Conservation (phyloP, 2,888 invertebrate species). For the Epinotia bilunana region DNA sequence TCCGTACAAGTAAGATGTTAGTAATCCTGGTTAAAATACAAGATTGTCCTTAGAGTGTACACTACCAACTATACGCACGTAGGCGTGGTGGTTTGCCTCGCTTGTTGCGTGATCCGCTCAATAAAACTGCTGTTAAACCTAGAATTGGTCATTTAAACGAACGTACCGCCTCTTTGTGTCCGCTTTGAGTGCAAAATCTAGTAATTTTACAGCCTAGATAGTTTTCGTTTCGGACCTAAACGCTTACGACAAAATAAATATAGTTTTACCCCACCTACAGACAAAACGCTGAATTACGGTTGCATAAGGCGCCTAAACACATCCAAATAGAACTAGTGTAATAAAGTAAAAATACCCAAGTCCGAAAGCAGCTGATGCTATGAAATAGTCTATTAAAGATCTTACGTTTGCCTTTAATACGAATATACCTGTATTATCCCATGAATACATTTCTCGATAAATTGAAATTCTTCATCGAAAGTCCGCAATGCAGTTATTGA, state of each 20-base stretch:
- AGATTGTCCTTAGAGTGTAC: slow-evolving; percentile 41
- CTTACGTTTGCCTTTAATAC: too few relatives aligned
- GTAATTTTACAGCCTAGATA: slow-evolving; percentile 33
- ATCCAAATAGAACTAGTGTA: not conserved
- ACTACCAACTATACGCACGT: slow-evolving; percentile 57
- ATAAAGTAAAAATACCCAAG: too few relatives aligned
- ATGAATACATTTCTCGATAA: slow-evolving; percentile 12
- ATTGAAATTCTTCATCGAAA: not conserved
- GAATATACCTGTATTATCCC: too few relatives aligned
- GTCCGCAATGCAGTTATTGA: slow-evolving; percentile 13
- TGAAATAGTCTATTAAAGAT: too few relatives aligned
- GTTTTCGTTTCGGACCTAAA: slow-evolving; percentile 8
- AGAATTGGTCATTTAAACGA: slow-evolving; percentile 68
- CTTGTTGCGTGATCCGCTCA: slow-evolving; percentile 77
- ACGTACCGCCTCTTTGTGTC: slow-evolving; percentile 57
- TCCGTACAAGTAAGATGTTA: slow-evolving; percentile 33
- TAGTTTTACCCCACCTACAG: not conserved
- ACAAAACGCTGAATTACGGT: not conserved
- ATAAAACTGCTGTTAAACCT: slow-evolving; percentile 74
- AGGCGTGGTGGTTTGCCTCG: slow-evolving; percentile 81
- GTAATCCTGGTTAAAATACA: slow-evolving; percentile 44
- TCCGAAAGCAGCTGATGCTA: too few relatives aligned
- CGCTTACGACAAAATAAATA: not conserved
- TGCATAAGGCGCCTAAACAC: not conserved
- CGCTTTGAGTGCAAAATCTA: slow-evolving; percentile 36